Conservation (phyloP, 2,113 vertebrate genomes). For the Chionomys nivalis region DNA sequence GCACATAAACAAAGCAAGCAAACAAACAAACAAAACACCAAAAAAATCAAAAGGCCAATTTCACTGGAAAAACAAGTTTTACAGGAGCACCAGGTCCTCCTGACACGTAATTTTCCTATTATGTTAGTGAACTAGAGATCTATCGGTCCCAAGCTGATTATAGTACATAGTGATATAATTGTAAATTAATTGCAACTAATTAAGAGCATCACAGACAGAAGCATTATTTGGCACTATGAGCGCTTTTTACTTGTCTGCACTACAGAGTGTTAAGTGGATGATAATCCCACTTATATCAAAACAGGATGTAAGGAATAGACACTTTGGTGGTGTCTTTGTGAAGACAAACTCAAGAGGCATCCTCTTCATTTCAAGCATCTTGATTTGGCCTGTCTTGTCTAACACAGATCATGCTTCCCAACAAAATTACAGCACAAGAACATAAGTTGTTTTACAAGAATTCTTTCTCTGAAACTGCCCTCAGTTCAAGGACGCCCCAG, state of each 20-base stretch:
- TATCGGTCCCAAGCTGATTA: conserved; percentile 22
- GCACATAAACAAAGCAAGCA: not conserved
- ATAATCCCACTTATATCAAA: not conserved
- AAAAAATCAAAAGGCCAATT: not conserved
- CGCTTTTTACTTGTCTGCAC: not conserved
- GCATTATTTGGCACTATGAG: not conserved
- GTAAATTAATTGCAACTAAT: not conserved
- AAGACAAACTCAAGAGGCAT: not conserved
- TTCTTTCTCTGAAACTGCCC: not conserved
- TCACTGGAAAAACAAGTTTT: not conserved
- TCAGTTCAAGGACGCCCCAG: conserved; percentile 85
- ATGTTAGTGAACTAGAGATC: not conserved
- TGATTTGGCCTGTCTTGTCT: not conserved
- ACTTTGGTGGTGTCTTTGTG: not conserved
- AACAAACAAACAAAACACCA: not conserved
- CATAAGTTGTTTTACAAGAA: not conserved
- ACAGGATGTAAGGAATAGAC: not conserved
- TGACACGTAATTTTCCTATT: not conserved
- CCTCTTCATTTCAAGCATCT: not conserved
- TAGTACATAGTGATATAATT: not conserved
- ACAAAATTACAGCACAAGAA: not conserved
- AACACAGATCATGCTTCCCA: not conserved
- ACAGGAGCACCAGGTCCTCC: not conserved
- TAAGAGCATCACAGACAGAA: not conserved
- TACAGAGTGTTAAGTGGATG: not conserved